Evolutionary conservation across 1,140 invertebrate species (phyloP).

Genomic region (Laodelphax striatellus): DNA sequence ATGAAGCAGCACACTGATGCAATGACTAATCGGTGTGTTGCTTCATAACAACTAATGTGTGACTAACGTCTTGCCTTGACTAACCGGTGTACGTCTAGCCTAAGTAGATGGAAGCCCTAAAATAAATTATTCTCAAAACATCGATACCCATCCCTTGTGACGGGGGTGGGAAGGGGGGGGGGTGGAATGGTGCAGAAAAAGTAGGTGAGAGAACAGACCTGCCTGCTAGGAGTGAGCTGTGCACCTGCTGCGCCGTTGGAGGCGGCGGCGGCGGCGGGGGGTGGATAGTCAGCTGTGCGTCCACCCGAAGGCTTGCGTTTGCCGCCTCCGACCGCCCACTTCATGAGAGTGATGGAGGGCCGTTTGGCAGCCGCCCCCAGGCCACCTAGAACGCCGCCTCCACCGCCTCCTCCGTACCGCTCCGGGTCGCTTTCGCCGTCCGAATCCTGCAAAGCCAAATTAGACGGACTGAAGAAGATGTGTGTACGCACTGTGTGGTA

Average conservation of each 20-base stretch:
- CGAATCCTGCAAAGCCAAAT: slow-evolving; percentile 9
- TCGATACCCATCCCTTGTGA: too few species aligned
- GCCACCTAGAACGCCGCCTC: slow-evolving; percentile 34
- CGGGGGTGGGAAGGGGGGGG: not conserved
- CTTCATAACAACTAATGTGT: too few species aligned
- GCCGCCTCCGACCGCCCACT: slow-evolving; percentile 31
- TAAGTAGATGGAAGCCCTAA: too few species aligned
- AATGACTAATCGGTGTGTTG: too few species aligned
- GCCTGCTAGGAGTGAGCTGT: slow-evolving; percentile 16
- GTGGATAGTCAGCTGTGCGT: slow-evolving; percentile 25
- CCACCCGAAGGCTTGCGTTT: slow-evolving; percentile 29
- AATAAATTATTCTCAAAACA: too few species aligned
- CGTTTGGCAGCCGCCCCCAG: slow-evolving; percentile 31
- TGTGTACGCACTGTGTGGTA: slow-evolving; percentile 65
- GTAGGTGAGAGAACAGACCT: slow-evolving; percentile 8
- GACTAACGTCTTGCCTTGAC: too few species aligned
- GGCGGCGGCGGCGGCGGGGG: not conserved
- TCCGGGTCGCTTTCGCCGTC: slow-evolving; percentile 24
- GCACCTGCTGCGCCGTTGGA: slow-evolving; percentile 22
- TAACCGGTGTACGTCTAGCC: too few species aligned
- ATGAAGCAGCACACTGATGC: too few species aligned
- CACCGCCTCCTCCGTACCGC: slow-evolving; percentile 26
- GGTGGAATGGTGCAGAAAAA: not conserved
- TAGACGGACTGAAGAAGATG: slow-evolving; percentile 57
- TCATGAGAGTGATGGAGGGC: slow-evolving; percentile 33